Percentiles rank a stretch among this genome's conserved stretches.
Evolutionary conservation across 2,113 vertebrate genomes (phyloP).

Genomic region (Phrynocephalus versicolor): DNA sequence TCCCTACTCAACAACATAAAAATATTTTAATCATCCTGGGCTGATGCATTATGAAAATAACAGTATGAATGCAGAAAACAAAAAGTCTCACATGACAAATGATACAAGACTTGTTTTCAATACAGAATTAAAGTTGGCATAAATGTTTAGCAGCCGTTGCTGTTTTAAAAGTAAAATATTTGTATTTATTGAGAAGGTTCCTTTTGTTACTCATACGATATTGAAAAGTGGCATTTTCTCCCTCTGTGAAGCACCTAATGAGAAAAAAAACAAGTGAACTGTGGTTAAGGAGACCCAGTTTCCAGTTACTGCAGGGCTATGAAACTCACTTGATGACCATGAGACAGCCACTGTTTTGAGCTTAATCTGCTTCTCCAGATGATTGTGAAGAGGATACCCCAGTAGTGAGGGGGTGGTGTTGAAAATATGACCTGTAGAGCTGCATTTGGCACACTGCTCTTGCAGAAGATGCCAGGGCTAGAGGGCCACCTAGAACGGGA

Average conservation of each 20-base stretch:
- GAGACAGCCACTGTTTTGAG: not conserved
- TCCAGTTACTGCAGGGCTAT: not conserved
- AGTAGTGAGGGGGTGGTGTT: not conserved
- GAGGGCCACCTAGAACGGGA: no score
- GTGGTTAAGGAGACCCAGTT: no score
- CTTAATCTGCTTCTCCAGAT: no score
- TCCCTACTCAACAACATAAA: constrained; percentile 53
- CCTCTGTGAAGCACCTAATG: not conserved
- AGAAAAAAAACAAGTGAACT: not conserved
- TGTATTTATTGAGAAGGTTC: not conserved
- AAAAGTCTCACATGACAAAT: not conserved
- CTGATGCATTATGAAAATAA: constrained; percentile 22
- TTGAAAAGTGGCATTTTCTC: not conserved
- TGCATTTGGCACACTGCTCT: not conserved
- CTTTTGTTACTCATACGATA: not conserved
- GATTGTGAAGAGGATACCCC: not conserved
- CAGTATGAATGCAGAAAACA: constrained; percentile 26
- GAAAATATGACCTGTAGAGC: not conserved
- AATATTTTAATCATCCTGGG: constrained; percentile 63
- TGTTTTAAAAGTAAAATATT: not conserved
- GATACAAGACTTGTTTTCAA: not conserved
- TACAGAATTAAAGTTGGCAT: not conserved
- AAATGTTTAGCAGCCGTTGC: not conserved
- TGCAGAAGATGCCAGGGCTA: not conserved
- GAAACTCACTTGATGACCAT: not conserved